These are phyloP conservation scores for Ridgeia piscesae DNA, from an alignment of 1,140 invertebrate genomes.

Conservation along the genomic window DNA sequence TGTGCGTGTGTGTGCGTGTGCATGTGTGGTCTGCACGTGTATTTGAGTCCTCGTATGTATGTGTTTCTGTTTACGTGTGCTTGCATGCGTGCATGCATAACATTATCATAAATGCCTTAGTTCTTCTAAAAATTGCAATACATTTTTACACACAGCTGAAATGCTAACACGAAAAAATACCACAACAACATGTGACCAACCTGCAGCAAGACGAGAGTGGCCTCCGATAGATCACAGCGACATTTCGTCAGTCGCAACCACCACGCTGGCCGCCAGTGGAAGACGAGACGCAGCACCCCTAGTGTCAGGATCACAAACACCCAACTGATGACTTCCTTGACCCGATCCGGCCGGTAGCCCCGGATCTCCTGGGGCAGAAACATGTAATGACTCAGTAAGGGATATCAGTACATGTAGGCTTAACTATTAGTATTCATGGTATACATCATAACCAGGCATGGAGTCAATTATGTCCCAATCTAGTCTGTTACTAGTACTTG, in stretches of 20 bases:
- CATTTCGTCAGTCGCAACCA: slow-evolving; percentile 74
- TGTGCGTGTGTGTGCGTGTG: too few relatives aligned
- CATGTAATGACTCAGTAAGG: not conserved
- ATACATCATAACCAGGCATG: not conserved
- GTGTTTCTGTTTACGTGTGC: too few relatives aligned
- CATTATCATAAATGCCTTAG: not conserved
- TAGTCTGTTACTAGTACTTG: too few relatives aligned
- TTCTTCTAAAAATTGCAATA: not conserved
- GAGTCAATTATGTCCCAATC: too few relatives aligned
- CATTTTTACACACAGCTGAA: not conserved
- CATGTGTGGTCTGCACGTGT: too few relatives aligned
- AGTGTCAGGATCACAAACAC: slow-evolving; percentile 67
- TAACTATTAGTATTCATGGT: not conserved
- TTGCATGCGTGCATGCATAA: not conserved
- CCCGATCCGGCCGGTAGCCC: slow-evolving; percentile 65
- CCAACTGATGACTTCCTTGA: slow-evolving; percentile 64
- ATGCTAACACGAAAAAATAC: not conserved
- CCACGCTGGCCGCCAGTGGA: slow-evolving; percentile 84
- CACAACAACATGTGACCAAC: slow-evolving; percentile 58
- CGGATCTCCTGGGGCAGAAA: slow-evolving; percentile 62
- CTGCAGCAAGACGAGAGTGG: slow-evolving; percentile 76
- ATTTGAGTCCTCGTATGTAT: too few relatives aligned
- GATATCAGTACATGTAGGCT: too few relatives aligned
- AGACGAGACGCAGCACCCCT: slow-evolving; percentile 76
- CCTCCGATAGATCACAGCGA: slow-evolving; percentile 70